Evolutionary conservation across 2,113 vertebrate genomes (phyloP).

Genomic region (Heteronetta atricapilla): DNA sequence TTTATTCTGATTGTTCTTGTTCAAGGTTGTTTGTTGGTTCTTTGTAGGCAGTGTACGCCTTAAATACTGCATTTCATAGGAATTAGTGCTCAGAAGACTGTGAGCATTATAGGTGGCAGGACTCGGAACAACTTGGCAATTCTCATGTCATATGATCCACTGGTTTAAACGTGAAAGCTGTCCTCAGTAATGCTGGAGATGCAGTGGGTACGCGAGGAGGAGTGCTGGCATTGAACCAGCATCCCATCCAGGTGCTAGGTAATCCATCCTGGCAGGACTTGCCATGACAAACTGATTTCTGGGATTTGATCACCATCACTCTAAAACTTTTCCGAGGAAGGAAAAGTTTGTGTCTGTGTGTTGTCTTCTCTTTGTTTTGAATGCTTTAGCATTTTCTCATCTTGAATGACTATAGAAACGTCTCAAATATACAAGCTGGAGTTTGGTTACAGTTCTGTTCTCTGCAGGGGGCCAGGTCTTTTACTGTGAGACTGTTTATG

Average conservation of each 20-base stretch:
- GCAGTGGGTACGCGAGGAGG: too few relatives aligned
- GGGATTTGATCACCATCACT: too few relatives aligned
- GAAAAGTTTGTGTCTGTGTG: not conserved
- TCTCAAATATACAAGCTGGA: fast-evolving
- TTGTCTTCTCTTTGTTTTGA: not conserved
- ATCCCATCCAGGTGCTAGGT: not conserved
- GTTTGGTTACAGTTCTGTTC: not conserved
- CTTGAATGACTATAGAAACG: not conserved
- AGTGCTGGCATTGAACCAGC: fast-evolving
- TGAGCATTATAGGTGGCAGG: not conserved
- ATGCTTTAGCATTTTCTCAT: not conserved
- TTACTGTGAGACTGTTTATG: not conserved
- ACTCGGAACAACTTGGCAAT: not conserved
- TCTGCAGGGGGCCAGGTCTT: not conserved
- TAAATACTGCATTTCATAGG: not conserved
- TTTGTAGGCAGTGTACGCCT: not conserved
- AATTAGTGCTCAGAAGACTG: not conserved
- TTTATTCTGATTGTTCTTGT: not conserved
- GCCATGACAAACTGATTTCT: not conserved
- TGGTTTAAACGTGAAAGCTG: not conserved
- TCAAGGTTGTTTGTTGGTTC: not conserved
- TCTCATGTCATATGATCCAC: fast-evolving
- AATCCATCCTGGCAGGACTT: not conserved
- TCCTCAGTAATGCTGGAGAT: not conserved
- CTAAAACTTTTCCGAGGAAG: not conserved